These are phyloP conservation scores for Boloria euphrosyne DNA, from an alignment of 2,888 invertebrate genomes.

Conservation along the genomic window DNA sequence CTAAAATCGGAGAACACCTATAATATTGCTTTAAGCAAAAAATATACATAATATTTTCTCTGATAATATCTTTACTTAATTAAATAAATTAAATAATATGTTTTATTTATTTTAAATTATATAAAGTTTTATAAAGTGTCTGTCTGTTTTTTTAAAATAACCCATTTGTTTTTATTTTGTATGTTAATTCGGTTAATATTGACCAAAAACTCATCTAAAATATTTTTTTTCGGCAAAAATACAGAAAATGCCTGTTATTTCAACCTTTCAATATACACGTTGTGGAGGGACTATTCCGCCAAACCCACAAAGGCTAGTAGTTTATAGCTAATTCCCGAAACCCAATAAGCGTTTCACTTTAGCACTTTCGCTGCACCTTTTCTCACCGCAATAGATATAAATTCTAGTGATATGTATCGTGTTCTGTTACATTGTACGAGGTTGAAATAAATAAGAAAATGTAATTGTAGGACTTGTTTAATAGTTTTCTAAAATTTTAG, in stretches of 20 bases:
- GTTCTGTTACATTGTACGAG: neutral
- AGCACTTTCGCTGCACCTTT: conserved; percentile 53
- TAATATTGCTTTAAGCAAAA: neutral
- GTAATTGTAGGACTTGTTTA: no score
- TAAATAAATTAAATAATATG: no score
- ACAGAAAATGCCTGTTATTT: neutral
- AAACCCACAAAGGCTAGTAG: conserved; percentile 35
- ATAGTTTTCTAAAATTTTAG: no score
- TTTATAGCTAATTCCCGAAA: conserved; percentile 65
- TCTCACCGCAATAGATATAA: conserved; percentile 41
- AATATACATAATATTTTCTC: neutral
- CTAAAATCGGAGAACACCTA: conserved; percentile 26
- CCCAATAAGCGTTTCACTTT: conserved; percentile 60
- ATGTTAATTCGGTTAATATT: no score
- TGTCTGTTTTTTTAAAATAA: no score
- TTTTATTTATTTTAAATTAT: no score
- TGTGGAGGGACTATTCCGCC: conserved; percentile 30
- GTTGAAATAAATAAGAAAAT: no score
- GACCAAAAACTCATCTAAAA: no score
- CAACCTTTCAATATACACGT: neutral
- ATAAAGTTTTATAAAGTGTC: no score
- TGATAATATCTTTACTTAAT: no score
- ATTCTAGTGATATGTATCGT: conserved; percentile 29
- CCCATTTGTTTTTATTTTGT: no score
- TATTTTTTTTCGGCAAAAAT: no score